Base-by-base conservation (phyloP, 2,113 vertebrate genomes). In the Machaerirhynchus nigripectus region DNA sequence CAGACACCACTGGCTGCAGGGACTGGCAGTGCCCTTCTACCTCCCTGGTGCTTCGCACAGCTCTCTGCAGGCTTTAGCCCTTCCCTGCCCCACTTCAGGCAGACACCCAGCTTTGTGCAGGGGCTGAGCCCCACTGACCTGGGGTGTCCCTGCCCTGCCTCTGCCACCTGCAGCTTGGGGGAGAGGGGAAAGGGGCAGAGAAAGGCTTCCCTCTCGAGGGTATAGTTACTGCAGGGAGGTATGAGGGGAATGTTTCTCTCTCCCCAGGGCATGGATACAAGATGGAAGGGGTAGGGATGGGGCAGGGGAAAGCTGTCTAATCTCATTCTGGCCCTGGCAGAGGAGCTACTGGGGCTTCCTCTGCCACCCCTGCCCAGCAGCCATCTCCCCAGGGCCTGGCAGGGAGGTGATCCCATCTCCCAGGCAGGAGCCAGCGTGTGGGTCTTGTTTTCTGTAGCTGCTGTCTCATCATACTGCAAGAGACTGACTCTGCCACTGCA, bases 61-160 rank as follows among this genome's bases (percentile, higher is more conserved):
- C 82, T 96, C 95, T 89, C 84, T 89, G 79, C 69, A 91, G 89
- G 39, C 64, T 83, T 89, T 78, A 93, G 81, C 77, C 90, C 86
- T 93, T 90, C 85, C 83, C 84, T 90, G 68, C 59, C 39, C 73
- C 2, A 2, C 60, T 53, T 55, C 1, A 7, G 70, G 55, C 78
- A 74, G 75, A 73, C 18, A 70, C 52, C 10, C 68, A 63, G 64
- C 74, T 84, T 74, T 67, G 64, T 24, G 11, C 19, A 28, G 55
- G 49, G 77, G 50, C 87, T 93, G 59, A 76, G 35, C 21, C 71
- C 84, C 70, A 68, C 31, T 1, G 1, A 39, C 17, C 37, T 27
- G 24, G 49, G 37, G 21, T 64, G 69, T 59, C 49, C 50, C 61
- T 87, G 78, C 59, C 44, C 77, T 88, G 37, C 57, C 57, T 55